phyloP scores from a whole-genome alignment of 2,888 invertebrate species.

The Acronicta aceris region DNA sequence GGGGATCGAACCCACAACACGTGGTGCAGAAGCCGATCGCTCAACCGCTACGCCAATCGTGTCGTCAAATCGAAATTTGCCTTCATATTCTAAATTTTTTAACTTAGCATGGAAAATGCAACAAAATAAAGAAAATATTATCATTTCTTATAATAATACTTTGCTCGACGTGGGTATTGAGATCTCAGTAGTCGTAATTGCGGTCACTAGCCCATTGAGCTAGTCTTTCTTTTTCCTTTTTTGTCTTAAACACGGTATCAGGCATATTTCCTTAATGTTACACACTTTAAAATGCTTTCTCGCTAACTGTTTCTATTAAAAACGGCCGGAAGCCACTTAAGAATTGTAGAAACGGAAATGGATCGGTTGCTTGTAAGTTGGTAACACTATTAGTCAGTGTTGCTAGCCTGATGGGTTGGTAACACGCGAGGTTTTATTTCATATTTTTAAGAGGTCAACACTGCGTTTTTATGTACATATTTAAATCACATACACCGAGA shows the following conservation, averaged over 20 bases:
- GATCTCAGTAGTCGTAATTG: too few species aligned
- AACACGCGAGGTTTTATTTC: slow-evolving; percentile 48
- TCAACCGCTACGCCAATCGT: too few species aligned
- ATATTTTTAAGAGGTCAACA: slow-evolving; percentile 9
- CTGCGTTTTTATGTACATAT: slow-evolving; percentile 8
- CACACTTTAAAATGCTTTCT: slow-evolving; percentile 34
- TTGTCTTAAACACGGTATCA: neutral
- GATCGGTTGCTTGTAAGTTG: slow-evolving; percentile 65
- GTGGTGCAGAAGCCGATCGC: too few species aligned
- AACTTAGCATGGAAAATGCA: too few species aligned
- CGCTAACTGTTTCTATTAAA: slow-evolving; percentile 52
- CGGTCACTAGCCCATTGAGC: too few species aligned
- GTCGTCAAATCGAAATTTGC: too few species aligned
- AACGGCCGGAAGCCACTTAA: slow-evolving; percentile 62
- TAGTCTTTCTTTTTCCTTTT: too few species aligned
- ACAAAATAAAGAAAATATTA: too few species aligned
- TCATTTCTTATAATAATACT: too few species aligned
- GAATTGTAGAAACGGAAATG: slow-evolving; percentile 67
- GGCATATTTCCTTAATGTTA: neutral
- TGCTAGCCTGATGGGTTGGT: slow-evolving; percentile 67
- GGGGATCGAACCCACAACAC: too few species aligned
- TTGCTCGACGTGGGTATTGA: too few species aligned
- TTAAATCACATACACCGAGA: neutral
- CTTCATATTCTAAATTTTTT: too few species aligned
- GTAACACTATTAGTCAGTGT: slow-evolving; percentile 78